A percentile compares a stretch with the other conserved stretches of the same genome.
Conservation (phyloP, 2,797 vertebrate species). For the Thalassophryne amazonica region DNA sequence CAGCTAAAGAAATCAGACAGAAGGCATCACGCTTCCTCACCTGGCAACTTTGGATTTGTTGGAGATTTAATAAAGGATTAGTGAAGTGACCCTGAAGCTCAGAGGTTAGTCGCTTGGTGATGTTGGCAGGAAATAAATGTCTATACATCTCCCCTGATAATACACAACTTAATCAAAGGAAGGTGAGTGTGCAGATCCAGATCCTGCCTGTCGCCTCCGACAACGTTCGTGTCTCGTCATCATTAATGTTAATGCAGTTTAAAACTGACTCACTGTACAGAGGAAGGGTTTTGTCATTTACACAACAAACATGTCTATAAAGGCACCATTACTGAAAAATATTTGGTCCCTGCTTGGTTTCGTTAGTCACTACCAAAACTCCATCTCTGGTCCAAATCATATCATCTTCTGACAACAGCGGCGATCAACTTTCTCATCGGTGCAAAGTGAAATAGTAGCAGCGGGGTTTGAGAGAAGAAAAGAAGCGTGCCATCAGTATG, state of each 20-base stretch:
- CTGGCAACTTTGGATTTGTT: constrained; percentile 12
- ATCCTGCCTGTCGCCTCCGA: neutral
- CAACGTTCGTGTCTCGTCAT: too few relatives aligned
- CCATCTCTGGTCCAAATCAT: neutral
- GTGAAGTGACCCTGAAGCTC: constrained; percentile 33
- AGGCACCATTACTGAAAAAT: neutral
- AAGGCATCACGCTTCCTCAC: neutral
- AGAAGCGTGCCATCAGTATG: constrained; percentile 50
- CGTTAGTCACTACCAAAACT: constrained; percentile 5
- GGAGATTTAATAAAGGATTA: constrained; percentile 46
- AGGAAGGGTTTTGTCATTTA: too few relatives aligned
- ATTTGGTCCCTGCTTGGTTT: neutral
- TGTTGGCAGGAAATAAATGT: constrained; percentile 33
- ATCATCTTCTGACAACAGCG: constrained; percentile 20
- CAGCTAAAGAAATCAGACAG: neutral
- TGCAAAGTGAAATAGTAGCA: constrained; percentile 36
- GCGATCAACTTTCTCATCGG: constrained; percentile 40
- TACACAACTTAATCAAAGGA: constrained; percentile 13
- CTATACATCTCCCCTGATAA: constrained; percentile 9
- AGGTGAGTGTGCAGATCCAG: neutral
- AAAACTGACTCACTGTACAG: too few relatives aligned
- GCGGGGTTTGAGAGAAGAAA: constrained; percentile 23
- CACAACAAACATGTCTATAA: too few relatives aligned
- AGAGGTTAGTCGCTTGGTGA: constrained; percentile 42
- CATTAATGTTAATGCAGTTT: too few relatives aligned